Percentiles rank a stretch among this genome's conserved stretches.
These are phyloP conservation scores for Rissa tridactyla DNA, from an alignment of 2,113 vertebrate species.

Conservation along the genomic window DNA sequence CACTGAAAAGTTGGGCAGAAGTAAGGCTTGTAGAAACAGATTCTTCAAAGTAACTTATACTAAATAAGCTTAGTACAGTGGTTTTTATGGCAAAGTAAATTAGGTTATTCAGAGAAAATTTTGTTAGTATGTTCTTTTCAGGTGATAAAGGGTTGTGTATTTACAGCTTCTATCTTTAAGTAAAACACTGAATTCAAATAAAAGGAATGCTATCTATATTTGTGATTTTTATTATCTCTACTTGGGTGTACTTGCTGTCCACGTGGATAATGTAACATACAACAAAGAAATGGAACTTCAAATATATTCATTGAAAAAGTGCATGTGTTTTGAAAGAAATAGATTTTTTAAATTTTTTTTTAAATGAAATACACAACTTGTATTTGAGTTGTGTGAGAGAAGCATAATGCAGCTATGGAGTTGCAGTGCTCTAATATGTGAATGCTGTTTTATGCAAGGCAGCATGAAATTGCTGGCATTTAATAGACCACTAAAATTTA, in stretches of 20 bases:
- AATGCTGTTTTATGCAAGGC: conserved; percentile 86
- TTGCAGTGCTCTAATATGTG: conserved; percentile 75
- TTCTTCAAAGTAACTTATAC: background rate
- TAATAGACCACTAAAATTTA: conserved; percentile 89
- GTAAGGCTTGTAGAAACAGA: background rate
- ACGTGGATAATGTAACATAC: background rate
- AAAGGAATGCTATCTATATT: background rate
- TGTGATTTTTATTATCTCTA: background rate
- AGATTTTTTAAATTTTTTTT: background rate
- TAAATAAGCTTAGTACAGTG: background rate
- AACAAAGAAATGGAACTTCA: conserved; percentile 8
- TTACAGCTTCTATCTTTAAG: background rate
- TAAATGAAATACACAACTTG: conserved; percentile 58
- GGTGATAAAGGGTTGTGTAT: background rate
- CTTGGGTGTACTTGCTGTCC: background rate
- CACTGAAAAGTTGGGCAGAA: background rate
- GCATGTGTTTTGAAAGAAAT: conserved; percentile 51
- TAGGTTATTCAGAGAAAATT: background rate
- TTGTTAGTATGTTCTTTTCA: background rate
- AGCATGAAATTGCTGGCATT: conserved; percentile 87
- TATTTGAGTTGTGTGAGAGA: conserved; percentile 62
- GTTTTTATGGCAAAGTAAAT: conserved; percentile 5
- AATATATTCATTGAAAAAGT: background rate
- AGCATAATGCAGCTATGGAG: conserved; percentile 78
- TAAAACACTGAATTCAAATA: background rate